Percentiles rank a stretch among this genome's conserved stretches.
phyloP scores from a whole-genome alignment of 2,797 vertebrate species.

The Scomberomorus guttatus region DNA sequence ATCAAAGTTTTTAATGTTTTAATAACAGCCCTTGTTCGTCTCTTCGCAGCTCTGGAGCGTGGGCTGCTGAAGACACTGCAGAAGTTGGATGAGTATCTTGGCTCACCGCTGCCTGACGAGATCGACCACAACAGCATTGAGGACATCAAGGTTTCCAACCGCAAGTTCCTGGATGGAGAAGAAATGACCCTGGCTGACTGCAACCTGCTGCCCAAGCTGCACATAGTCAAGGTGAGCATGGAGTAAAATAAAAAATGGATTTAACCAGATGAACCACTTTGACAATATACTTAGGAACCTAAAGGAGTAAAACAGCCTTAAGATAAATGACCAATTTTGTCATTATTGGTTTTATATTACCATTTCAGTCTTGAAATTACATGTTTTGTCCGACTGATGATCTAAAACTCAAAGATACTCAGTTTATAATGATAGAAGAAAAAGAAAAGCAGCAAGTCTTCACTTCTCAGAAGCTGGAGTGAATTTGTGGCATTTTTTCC shows the following conservation, averaged over 20 bases:
- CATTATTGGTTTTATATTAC: too few species aligned
- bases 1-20: background rate
- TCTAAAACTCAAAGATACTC: too few species aligned
- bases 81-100: conserved; percentile 96
- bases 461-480: background rate
- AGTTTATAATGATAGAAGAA: background rate
- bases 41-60: conserved; percentile 88
- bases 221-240: conserved; percentile 94
- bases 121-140: conserved; percentile 98
- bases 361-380: too few species aligned
- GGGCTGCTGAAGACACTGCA: conserved; percentile 96
- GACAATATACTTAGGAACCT: background rate
- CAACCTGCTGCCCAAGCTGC: conserved; percentile 97
- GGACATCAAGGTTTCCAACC: conserved; percentile 89
- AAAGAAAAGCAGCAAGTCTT: background rate
- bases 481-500: background rate
- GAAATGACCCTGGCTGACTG: conserved; percentile 98
- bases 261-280: too few species aligned
- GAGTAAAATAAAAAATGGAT: background rate
- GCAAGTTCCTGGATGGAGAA: conserved; percentile 95
- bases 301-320: background rate
- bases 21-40: accelerated
- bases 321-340: too few species aligned
- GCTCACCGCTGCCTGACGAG: conserved; percentile 94
- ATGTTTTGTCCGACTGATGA: too few species aligned